Evolutionary conservation across 2,797 vertebrate genomes (phyloP).

Genomic region (Anolis apletophallus): DNA sequence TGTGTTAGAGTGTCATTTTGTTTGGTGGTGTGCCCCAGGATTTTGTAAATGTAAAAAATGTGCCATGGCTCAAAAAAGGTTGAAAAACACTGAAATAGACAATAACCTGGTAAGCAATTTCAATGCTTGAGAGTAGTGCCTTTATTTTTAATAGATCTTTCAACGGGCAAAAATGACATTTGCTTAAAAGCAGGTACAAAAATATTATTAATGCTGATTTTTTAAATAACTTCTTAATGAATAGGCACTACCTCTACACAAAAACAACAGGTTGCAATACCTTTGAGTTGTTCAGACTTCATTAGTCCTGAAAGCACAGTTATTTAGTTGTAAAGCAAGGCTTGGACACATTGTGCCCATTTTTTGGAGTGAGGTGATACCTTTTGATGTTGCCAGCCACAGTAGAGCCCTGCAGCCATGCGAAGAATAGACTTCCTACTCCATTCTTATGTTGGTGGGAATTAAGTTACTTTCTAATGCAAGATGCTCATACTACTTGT

Average conservation of each 20-base stretch:
- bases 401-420: background rate
- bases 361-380: background rate
- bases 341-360: background rate
- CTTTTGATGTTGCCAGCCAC: background rate
- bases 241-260: background rate
- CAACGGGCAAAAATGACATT: too few relatives aligned
- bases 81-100: too few relatives aligned
- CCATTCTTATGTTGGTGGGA: background rate
- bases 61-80: too few relatives aligned
- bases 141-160: constrained; percentile 18
- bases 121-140: background rate
- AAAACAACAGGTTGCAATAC: too few relatives aligned
- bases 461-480: too few relatives aligned
- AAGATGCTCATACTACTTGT: too few relatives aligned
- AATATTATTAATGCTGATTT: too few relatives aligned
- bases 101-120: background rate
- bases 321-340: background rate
- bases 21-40: too few relatives aligned
- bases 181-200: too few relatives aligned
- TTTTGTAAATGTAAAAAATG: too few relatives aligned
- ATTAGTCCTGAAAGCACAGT: background rate
- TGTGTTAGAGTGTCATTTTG: too few relatives aligned
- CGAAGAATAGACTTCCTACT: background rate
- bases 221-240: background rate
- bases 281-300: background rate